Evolutionary conservation across 1,140 invertebrate genomes (phyloP).

Genomic region (Formica selysi): DNA sequence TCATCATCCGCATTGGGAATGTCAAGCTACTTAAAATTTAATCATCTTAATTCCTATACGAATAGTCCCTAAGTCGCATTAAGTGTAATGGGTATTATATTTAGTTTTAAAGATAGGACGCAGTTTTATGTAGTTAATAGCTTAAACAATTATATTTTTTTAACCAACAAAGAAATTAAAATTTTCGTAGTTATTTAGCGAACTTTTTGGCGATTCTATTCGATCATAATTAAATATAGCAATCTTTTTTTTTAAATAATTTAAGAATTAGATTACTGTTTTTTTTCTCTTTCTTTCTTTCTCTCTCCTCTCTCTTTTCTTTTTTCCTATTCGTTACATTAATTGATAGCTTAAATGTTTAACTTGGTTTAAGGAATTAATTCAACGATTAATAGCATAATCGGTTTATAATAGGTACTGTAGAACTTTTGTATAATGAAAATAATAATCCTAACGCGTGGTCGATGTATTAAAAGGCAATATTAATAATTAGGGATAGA

Average conservation of each 20-base stretch:
- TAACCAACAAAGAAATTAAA: background rate
- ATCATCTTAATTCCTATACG: slow-evolving; percentile 31
- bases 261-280: background rate
- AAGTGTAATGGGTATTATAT: background rate
- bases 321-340: background rate
- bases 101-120: background rate
- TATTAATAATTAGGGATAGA: slow-evolving; percentile 39
- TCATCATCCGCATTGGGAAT: background rate
- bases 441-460: slow-evolving; percentile 33
- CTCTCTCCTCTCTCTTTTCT: too few species aligned
- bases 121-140: background rate
- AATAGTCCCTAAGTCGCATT: background rate
- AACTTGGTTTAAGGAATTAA: slow-evolving; percentile 7
- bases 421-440: background rate
- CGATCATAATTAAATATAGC: background rate
- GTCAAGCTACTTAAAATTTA: slow-evolving; percentile 7
- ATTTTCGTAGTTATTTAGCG: background rate
- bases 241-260: background rate
- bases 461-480: slow-evolving; percentile 15
- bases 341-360: background rate
- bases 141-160: slow-evolving; percentile 3
- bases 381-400: slow-evolving; percentile 7
- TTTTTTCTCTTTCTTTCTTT: too few species aligned
- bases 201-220: background rate
- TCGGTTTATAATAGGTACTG: background rate